A percentile compares a stretch with the other conserved stretches of the same genome.
Evolutionary conservation across 2,797 vertebrate species (phyloP).

Genomic region (Leptatherina wallacei): DNA sequence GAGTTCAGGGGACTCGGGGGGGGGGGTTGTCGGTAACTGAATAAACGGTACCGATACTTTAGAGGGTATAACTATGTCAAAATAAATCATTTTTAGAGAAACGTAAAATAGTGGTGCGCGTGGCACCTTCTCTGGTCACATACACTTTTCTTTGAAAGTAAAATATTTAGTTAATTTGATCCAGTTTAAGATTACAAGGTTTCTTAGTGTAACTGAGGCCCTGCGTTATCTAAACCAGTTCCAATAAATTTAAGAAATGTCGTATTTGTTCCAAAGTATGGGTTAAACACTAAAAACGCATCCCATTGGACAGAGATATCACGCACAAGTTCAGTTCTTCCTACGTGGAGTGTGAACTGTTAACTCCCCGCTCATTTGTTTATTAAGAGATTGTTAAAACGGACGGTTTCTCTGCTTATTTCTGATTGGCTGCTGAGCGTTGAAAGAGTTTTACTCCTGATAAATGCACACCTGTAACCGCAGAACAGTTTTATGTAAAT

Average conservation of each 20-base stretch:
- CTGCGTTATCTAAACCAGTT: neutral
- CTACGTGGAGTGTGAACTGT: neutral
- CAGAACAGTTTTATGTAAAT: constrained; percentile 34
- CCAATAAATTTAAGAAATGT: neutral
- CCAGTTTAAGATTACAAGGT: neutral
- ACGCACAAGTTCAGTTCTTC: neutral
- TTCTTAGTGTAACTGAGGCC: no score
- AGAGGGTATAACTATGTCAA: constrained; percentile 23
- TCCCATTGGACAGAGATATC: neutral
- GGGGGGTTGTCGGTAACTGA: constrained; percentile 52
- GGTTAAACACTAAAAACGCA: neutral
- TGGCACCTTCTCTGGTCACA: neutral
- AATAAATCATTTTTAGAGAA: constrained; percentile 32
- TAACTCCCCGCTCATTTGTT: neutral
- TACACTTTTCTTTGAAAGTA: neutral
- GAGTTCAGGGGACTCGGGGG: constrained; percentile 41
- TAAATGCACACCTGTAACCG: constrained; percentile 36
- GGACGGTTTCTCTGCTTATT: neutral
- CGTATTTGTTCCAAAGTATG: neutral
- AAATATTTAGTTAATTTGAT: constrained; percentile 12
- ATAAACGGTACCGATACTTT: constrained; percentile 58
- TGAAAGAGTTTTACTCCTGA: constrained; percentile 1
- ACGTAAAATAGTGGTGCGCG: neutral
- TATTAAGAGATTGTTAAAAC: neutral
- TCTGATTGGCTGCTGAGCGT: constrained; percentile 1